Conservation (phyloP, 1,140 invertebrate species). For the Drosophila subobscura region DNA sequence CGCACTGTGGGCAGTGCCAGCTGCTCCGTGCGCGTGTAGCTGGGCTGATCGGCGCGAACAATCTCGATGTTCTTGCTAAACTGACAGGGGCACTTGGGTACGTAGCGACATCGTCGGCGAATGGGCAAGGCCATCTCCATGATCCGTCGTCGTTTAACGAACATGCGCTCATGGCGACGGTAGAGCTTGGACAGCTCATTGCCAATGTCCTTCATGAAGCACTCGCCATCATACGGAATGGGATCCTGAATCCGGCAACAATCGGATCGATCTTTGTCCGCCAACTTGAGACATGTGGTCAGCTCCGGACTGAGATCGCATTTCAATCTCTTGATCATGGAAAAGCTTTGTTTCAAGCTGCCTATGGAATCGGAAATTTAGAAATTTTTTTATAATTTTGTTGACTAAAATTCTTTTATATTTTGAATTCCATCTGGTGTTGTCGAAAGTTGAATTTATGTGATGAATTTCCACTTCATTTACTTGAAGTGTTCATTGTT, state of each 20-base stretch:
- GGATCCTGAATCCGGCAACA: conserved; percentile 52
- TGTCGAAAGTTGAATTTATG: not conserved
- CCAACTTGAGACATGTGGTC: conserved; percentile 44
- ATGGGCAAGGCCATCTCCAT: conserved; percentile 57
- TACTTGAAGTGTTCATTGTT: not conserved
- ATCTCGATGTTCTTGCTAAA: conserved; percentile 67
- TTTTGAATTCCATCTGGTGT: no score
- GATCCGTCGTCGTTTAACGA: conserved; percentile 54
- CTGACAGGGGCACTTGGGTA: conserved; percentile 65
- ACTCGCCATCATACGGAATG: conserved; percentile 60
- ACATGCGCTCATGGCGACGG: conserved; percentile 42
- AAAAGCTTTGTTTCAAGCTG: conserved; percentile 16
- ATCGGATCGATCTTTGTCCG: conserved; percentile 56
- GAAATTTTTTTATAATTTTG: conserved; percentile 6
- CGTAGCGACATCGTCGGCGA: conserved; percentile 30
- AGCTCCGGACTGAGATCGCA: conserved; percentile 57
- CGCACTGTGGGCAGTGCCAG: conserved; percentile 59
- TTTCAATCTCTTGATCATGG: conserved; percentile 49
- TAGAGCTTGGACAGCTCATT: conserved; percentile 49
- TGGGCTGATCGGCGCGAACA: conserved; percentile 37
- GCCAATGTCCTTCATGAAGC: conserved; percentile 57
- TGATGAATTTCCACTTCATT: not conserved
- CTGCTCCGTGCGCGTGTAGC: conserved; percentile 70
- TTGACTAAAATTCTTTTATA: not conserved
- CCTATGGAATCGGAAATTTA: conserved; percentile 11